Evolutionary conservation across 92 coral and sea anemone genomes (phyloP), one percentile per base, ranked within the genome.

Genomic region (Scolanthus callimorphus): DNA sequence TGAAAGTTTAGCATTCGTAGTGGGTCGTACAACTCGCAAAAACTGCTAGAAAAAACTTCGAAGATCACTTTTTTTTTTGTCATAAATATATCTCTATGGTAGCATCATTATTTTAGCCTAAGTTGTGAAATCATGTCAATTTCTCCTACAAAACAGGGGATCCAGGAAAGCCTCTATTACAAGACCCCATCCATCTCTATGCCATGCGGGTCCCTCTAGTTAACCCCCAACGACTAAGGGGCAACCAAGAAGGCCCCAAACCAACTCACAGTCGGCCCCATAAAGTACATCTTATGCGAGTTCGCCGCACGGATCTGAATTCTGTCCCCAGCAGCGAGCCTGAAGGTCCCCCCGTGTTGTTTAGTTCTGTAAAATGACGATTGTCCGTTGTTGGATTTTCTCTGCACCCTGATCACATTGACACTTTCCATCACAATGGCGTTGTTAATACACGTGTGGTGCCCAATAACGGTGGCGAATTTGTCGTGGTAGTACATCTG

Each of bases 401-500:
- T 0, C 6, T 17, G 20, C 19, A 62, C 23, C 22, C 46, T 15
- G 20, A 72, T 37, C 20, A 69, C 55, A 28, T 50, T 19, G 3
- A 67, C 24, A 28, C 97, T 81, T 58, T 94, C 91, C 86, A 89
- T 44, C 51, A 94, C 70, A 51, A 49, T 73, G 3, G 49, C 45
- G 48, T 66, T 23, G 59, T 94, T 90, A 49, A 94, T 65, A 49
- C 71, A 84, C 60, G 88, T 70, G 28, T 51, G 68, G 60, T 89
- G 90, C 11, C 85, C 75, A 39, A 79, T 83, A 17, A 55, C 41
- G 34, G 44, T 47, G 31, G 76, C 27, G 22, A 2, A 43, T 3
- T 77, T 78, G 68, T 94, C 92, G 29, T 77, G 74, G 64, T 94
- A 94, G 58, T 50, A 85, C 94, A 94, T 84, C 85, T 94, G 99